Base-by-base conservation (phyloP, 2,113 vertebrate genomes). In the Hippocampus zosterae region DNA sequence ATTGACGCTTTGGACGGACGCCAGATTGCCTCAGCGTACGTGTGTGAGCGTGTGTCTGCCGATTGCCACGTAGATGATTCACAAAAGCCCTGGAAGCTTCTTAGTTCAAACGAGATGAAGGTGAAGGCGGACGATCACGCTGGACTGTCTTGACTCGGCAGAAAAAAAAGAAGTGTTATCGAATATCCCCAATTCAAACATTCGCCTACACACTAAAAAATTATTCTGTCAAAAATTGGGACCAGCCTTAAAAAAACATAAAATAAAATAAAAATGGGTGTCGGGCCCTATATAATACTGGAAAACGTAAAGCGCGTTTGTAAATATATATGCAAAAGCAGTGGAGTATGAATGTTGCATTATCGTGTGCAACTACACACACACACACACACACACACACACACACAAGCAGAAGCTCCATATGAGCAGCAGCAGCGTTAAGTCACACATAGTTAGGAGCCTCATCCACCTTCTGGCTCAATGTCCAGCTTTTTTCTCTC, bases 31-130 rank as follows among this genome's bases (percentile, higher is more conserved):
- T 83, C 68, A 13, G n/a, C 42, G 69, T 70, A 66, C 69, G 69
- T 63, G 65, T 75, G 70, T 73, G 79, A 74, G 25, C 33, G 33
- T 37, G 33, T 37, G 33, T 37, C 33, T 8, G 67, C 71, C 83
- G 88, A 88, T 89, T 87, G 85, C 86, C 73, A 85, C 82, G 85
- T 86, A 85, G 85, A 89, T 88, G 81, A 88, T 78, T 83, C 79
- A 76, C 79, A 87, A 73, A n/a, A 79, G 76, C 69, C 73, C 76
- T 23, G 71, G 83, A 82, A 83, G 84, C 80, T 76, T 75, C 78
- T 82, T 65, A 67, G 60, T 78, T 41, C 64, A 71, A 78, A 73
- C 18, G 27, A 53, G 78, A 75, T 73, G 37, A 71, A 68, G 48
- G 64, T 73, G 70, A 76, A 72, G 77, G 67, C 68, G 72, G 68